Percentiles rank a stretch among this genome's conserved stretches.
Evolutionary conservation across 2,888 invertebrate species (phyloP).

Genomic region (Rosalia funebris): DNA sequence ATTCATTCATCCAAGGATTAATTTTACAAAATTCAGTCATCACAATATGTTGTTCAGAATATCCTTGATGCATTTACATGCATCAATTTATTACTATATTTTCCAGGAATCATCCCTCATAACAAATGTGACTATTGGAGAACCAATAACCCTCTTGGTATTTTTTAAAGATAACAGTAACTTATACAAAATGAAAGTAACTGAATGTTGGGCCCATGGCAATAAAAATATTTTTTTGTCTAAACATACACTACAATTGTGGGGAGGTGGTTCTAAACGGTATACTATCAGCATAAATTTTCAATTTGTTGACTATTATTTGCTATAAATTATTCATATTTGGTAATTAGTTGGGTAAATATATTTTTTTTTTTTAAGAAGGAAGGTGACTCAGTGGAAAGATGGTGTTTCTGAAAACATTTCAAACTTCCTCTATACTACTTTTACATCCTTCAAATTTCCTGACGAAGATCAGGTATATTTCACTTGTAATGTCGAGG

Average conservation of each 20-base stretch:
- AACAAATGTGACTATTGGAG: constrained; percentile 70
- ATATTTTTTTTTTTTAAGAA: too few species aligned
- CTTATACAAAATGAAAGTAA: constrained; percentile 74
- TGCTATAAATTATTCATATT: not conserved
- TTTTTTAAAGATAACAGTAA: constrained; percentile 74
- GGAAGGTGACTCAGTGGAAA: constrained; percentile 73
- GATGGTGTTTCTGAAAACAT: constrained; percentile 12
- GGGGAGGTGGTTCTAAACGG: constrained; percentile 24
- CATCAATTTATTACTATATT: too few species aligned
- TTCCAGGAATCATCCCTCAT: constrained; percentile 9
- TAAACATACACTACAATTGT: constrained; percentile 40
- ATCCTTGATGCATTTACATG: too few species aligned
- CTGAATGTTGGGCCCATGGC: constrained; percentile 80
- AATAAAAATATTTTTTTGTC: constrained; percentile 69
- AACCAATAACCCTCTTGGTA: constrained; percentile 75
- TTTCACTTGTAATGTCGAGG: constrained; percentile 79
- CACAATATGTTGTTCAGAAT: too few species aligned
- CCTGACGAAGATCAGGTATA: constrained; percentile 79
- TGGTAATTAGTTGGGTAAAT: too few species aligned
- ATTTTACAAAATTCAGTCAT: too few species aligned
- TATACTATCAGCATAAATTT: too few species aligned
- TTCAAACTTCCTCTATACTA: constrained; percentile 65
- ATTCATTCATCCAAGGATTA: too few species aligned
- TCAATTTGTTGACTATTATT: too few species aligned
- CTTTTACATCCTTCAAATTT: constrained; percentile 78